Percentiles rank a stretch among this genome's conserved stretches.
Evolutionary conservation across 1,140 invertebrate genomes (phyloP).

Genomic region (Ceratosolen fusciceps): DNA sequence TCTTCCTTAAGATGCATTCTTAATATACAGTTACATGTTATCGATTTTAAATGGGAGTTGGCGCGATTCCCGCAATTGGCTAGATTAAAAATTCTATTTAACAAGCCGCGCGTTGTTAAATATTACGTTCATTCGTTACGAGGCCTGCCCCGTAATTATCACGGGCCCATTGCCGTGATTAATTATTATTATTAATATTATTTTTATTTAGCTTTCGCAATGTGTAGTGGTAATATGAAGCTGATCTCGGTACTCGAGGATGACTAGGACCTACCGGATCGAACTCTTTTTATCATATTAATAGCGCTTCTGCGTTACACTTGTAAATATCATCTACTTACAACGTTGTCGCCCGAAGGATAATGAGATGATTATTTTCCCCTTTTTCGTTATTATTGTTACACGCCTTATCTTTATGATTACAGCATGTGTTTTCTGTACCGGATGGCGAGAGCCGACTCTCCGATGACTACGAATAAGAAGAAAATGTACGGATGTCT

Average conservation of each 20-base stretch:
- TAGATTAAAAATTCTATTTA: background rate
- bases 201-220: background rate
- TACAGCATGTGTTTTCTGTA: too few species aligned
- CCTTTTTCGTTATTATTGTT: slow-evolving; percentile 7
- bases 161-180: background rate
- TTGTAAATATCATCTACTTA: slow-evolving; percentile 18
- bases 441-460: background rate
- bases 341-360: background rate
- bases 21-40: background rate
- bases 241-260: background rate
- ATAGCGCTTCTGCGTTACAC: background rate
- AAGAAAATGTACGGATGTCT: slow-evolving; percentile 30
- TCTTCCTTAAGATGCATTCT: background rate
- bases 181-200: slow-evolving; percentile 26
- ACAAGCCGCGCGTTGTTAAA: background rate
- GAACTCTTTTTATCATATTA: background rate
- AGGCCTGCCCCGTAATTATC: background rate
- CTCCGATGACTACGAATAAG: background rate
- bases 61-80: background rate
- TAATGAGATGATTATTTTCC: slow-evolving; percentile 17
- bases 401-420: slow-evolving; percentile 19
- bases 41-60: background rate
- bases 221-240: background rate
- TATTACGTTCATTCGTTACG: background rate
- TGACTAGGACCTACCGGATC: background rate